Evolutionary conservation across 2,888 invertebrate species (phyloP).

Genomic region (Dicyrtomina minuta): DNA sequence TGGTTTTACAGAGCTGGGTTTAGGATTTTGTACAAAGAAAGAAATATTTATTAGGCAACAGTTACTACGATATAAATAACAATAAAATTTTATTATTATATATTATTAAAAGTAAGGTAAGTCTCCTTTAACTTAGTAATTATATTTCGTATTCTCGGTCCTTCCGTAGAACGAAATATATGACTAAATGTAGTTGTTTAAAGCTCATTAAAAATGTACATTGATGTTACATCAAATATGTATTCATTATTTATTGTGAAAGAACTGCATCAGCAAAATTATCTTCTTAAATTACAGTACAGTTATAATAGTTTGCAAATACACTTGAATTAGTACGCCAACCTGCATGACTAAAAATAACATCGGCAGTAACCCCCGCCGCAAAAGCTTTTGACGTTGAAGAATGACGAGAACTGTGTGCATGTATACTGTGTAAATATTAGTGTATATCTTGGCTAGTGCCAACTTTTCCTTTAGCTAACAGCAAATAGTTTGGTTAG

Average conservation of each 20-base stretch:
- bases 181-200: too few relatives aligned
- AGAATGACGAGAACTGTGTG: conserved; percentile 10
- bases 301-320: too few relatives aligned
- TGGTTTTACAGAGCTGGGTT: too few relatives aligned
- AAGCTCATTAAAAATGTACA: conserved; percentile 4
- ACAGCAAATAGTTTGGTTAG: conserved; percentile 9
- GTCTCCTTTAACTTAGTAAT: too few relatives aligned
- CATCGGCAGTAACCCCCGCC: conserved; percentile 2
- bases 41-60: too few relatives aligned
- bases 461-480: background rate
- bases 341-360: conserved; percentile 12
- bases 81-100: too few relatives aligned
- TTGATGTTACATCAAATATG: background rate
- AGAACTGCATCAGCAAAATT: background rate
- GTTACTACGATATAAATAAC: too few relatives aligned
- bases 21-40: too few relatives aligned
- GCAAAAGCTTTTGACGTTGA: conserved; percentile 12
- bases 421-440: conserved; percentile 14
- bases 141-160: too few relatives aligned
- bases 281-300: background rate
- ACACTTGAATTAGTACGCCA: conserved; percentile 3
- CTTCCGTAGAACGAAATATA: too few relatives aligned
- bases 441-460: background rate
- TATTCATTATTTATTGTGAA: background rate
- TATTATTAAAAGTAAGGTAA: too few relatives aligned